A percentile compares a stretch with the other conserved stretches of the same genome.
Conservation (phyloP, 1,140 invertebrate genomes). For the Drosophila nasuta region DNA sequence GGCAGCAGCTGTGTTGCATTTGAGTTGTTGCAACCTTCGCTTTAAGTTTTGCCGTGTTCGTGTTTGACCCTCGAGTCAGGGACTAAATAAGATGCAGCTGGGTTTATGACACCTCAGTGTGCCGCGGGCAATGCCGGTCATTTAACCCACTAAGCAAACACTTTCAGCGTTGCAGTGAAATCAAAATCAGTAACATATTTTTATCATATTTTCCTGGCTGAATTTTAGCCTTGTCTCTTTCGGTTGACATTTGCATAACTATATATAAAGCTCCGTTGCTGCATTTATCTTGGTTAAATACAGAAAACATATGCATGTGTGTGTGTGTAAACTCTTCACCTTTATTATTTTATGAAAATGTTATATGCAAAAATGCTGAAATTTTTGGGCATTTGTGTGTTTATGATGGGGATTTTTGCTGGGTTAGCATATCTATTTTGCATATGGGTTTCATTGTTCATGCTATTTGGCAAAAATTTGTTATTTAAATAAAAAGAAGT, state of each 20-base stretch:
- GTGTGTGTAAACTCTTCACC: constrained; percentile 54
- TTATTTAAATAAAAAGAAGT: constrained; percentile 69
- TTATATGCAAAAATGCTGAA: constrained; percentile 57
- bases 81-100: constrained; percentile 63
- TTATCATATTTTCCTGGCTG: constrained; percentile 17
- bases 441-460: constrained; percentile 59
- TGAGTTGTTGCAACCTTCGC: constrained; percentile 62
- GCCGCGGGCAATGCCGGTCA: constrained; percentile 2
- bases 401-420: constrained; percentile 8
- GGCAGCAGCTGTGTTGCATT: constrained; percentile 62
- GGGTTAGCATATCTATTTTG: constrained; percentile 40
- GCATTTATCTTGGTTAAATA: constrained; percentile 48
- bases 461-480: constrained; percentile 53
- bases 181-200: constrained; percentile 49
- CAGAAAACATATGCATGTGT: constrained; percentile 21
- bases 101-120: not conserved
- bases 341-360: constrained; percentile 80
- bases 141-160: constrained; percentile 23
- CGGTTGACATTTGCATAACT: constrained; percentile 59
- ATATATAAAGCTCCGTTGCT: constrained; percentile 15
- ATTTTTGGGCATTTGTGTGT: constrained; percentile 41
- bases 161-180: constrained; percentile 24
- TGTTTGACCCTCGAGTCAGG: constrained; percentile 46
- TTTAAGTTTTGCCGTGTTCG: constrained; percentile 5
- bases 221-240: constrained; percentile 21